A percentile compares a stretch with the other conserved stretches of the same genome.
These are phyloP conservation scores for Bombus picipes DNA, from an alignment of 1,140 invertebrate species.

Conservation along the genomic window DNA sequence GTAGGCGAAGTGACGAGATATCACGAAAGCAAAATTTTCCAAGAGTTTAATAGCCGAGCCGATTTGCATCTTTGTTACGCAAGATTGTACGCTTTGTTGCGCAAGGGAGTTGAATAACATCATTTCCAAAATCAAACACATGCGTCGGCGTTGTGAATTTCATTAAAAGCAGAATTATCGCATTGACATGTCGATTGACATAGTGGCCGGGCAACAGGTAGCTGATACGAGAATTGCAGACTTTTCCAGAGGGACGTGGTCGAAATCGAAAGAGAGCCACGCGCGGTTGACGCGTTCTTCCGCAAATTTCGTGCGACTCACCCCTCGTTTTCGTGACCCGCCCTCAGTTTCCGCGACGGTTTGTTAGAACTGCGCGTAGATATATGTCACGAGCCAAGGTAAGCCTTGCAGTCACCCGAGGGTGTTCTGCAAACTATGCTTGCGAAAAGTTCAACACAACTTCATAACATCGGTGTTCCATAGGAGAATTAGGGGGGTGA, in stretches of 20 bases:
- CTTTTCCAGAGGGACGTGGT: constrained; percentile 35
- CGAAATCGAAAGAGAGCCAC: constrained; percentile 28
- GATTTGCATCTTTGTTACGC: no score
- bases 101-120: neutral
- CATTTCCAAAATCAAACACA: neutral
- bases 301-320: constrained; percentile 42
- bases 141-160: neutral
- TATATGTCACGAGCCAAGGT: constrained; percentile 70
- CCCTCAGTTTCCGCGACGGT: neutral
- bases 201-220: constrained; percentile 59
- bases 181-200: constrained; percentile 48
- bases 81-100: no score
- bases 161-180: constrained; percentile 31
- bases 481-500: constrained; percentile 60
- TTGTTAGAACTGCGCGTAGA: constrained; percentile 61
- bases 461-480: constrained; percentile 77
- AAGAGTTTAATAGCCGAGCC: no score
- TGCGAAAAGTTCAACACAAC: constrained; percentile 81
- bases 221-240: constrained; percentile 45
- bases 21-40: neutral
- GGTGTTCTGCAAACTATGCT: constrained; percentile 77
- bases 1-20: neutral
- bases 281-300: constrained; percentile 27
- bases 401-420: constrained; percentile 71
- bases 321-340: constrained; percentile 7